Conservation (phyloP, 2,888 invertebrate species). For the Ganaspis brasiliensis region DNA sequence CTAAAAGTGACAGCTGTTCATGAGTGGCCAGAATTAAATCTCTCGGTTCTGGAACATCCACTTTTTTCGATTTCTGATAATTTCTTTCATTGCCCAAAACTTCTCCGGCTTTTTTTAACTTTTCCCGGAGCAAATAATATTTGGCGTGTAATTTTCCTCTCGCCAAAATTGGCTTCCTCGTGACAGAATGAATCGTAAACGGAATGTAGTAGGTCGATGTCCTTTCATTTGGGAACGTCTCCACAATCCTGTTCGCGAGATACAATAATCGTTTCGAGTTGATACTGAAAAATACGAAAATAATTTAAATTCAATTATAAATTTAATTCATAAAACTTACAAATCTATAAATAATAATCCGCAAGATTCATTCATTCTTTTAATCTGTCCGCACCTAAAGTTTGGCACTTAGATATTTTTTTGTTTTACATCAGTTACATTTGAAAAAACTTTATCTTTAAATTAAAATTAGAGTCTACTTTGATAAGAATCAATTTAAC, state of each 20-base stretch:
- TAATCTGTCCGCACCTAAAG: too few species aligned
- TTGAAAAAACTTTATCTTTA: too few species aligned
- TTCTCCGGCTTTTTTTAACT: neutral
- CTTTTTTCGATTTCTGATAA: slow-evolving; percentile 7
- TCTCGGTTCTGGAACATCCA: neutral
- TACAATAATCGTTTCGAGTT: slow-evolving; percentile 8
- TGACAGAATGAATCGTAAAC: neutral
- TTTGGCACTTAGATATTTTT: too few species aligned
- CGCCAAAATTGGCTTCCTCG: slow-evolving; percentile 12
- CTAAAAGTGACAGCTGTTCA: neutral
- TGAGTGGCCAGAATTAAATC: neutral
- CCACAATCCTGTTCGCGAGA: neutral
- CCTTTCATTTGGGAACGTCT: slow-evolving; percentile 6
- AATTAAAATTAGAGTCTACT: too few species aligned
- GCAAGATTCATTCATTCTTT: too few species aligned
- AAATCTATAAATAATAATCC: too few species aligned
- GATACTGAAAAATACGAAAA: neutral
- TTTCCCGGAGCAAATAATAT: neutral
- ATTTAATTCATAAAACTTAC: neutral
- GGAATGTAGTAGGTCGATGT: slow-evolving; percentile 23
- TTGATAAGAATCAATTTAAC: too few species aligned
- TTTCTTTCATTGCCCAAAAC: neutral
- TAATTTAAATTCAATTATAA: neutral
- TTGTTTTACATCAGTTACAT: too few species aligned
- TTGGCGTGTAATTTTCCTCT: slow-evolving; percentile 7